Percentiles rank a stretch among this genome's conserved stretches.
Evolutionary conservation across 2,888 invertebrate genomes (phyloP).

Genomic region (Drosophila diplacantha): DNA sequence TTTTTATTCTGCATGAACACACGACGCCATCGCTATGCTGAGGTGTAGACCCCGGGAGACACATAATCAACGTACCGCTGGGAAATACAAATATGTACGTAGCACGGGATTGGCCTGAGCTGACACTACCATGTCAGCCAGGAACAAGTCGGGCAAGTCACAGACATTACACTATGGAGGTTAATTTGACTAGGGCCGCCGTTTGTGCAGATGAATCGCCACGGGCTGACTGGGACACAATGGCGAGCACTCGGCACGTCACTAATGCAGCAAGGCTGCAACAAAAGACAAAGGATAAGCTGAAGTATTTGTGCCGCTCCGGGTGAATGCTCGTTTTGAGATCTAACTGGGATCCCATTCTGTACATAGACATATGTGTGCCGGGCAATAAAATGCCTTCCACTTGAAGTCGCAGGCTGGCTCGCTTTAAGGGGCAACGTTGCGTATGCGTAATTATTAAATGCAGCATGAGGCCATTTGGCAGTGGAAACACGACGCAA

Average conservation of each 20-base stretch:
- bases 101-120: slow-evolving; percentile 14
- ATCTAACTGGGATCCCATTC: slow-evolving; percentile 22
- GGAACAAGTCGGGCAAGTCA: slow-evolving; percentile 39
- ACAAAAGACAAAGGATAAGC: slow-evolving; percentile 35
- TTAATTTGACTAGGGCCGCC: slow-evolving; percentile 65
- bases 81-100: slow-evolving; percentile 8
- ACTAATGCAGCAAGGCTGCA: slow-evolving; percentile 18
- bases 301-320: slow-evolving; percentile 10
- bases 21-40: slow-evolving; percentile 9
- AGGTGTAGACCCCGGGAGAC: slow-evolving; percentile 12
- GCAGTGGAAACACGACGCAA: slow-evolving; percentile 30
- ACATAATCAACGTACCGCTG: slow-evolving; percentile 25
- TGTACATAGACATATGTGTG: slow-evolving; percentile 30
- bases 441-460: slow-evolving; percentile 69
- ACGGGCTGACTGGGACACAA: slow-evolving; percentile 51
- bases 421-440: slow-evolving; percentile 58
- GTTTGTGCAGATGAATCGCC: slow-evolving; percentile 53
- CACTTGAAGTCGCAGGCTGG: slow-evolving; percentile 49
- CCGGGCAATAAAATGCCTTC: slow-evolving; percentile 38
- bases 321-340: slow-evolving; percentile 24
- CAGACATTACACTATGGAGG: slow-evolving; percentile 65
- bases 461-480: slow-evolving; percentile 59
- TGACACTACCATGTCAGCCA: slow-evolving; percentile 25
- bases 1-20: not conserved
- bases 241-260: slow-evolving; percentile 18